A percentile compares a stretch with the other conserved stretches of the same genome.
phyloP scores from a whole-genome alignment of 2,888 invertebrate genomes.

The Scaptomyza polygonia region DNA sequence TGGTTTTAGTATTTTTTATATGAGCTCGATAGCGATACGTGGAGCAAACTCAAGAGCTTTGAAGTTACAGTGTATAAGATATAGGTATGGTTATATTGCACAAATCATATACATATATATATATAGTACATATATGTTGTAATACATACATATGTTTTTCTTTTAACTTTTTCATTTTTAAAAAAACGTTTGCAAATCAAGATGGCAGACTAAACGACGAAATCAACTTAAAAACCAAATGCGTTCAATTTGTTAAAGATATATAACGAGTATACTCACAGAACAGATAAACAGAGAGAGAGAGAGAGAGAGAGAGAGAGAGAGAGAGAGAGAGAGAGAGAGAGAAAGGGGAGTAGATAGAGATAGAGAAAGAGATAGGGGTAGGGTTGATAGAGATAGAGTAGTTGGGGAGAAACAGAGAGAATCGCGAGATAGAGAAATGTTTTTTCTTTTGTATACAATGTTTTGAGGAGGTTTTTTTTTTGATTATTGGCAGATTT shows the following conservation, averaged over 20 bases:
- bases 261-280: conserved; percentile 25
- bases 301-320: conserved; percentile 4
- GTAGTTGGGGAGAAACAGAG: conserved; percentile 3
- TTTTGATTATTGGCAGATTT: conserved; percentile 14
- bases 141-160: conserved; percentile 14
- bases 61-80: conserved; percentile 79
- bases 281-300: conserved; percentile 8
- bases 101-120: conserved; percentile 36
- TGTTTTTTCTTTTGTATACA: conserved; percentile 40
- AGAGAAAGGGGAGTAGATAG: conserved; percentile 16
- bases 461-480: conserved; percentile 17
- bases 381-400: conserved; percentile 7
- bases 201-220: conserved; percentile 52
- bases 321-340: conserved; percentile 13
- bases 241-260: conserved; percentile 43
- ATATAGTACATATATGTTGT: conserved; percentile 16
- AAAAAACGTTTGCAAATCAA: conserved; percentile 46
- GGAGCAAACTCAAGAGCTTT: conserved; percentile 81
- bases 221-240: conserved; percentile 46
- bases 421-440: conserved; percentile 25
- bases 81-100: conserved; percentile 50
- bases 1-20: conserved; percentile 15
- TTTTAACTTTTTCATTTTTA: background rate
- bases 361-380: conserved; percentile 12
- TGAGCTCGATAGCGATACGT: conserved; percentile 81